Conservation (phyloP, 2,797 vertebrate species). For the Gastrophryne carolinensis region DNA sequence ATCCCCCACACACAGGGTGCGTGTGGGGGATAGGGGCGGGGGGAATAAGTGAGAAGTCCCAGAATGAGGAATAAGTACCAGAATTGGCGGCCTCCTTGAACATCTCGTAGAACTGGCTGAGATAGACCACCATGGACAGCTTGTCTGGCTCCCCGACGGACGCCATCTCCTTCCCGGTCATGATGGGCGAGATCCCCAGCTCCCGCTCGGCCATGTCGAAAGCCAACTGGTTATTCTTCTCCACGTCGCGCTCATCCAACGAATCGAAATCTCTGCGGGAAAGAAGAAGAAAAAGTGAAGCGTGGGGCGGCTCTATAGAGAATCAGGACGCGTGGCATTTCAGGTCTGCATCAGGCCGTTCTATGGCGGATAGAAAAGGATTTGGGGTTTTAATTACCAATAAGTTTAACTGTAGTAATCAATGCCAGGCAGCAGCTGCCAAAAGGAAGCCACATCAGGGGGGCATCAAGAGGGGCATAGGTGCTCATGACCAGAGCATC, state of each 20-base stretch:
- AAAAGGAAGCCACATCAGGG: no score
- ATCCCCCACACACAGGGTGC: no score
- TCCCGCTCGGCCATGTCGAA: conserved; percentile 94
- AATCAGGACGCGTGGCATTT: neutral
- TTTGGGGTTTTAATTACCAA: neutral
- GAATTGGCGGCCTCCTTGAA: conserved; percentile 93
- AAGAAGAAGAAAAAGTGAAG: neutral
- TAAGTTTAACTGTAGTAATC: neutral
- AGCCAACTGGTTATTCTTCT: conserved; percentile 92
- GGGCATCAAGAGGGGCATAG: no score
- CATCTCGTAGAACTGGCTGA: conserved; percentile 99
- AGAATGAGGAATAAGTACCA: no score
- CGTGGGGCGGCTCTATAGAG: no score
- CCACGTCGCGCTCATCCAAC: conserved; percentile 86
- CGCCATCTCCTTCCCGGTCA: conserved; percentile 98
- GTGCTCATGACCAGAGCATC: no score
- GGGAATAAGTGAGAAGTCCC: no score
- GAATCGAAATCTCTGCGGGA: conserved; percentile 86
- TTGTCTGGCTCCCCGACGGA: conserved; percentile 94
- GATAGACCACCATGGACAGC: conserved; percentile 98
- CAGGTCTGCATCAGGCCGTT: neutral
- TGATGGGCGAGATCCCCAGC: conserved; percentile 95
- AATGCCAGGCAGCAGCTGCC: no score
- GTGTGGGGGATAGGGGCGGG: no score
- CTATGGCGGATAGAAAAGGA: neutral